Conservation (phyloP, 1,140 invertebrate species). For the Penaeus indicus region DNA sequence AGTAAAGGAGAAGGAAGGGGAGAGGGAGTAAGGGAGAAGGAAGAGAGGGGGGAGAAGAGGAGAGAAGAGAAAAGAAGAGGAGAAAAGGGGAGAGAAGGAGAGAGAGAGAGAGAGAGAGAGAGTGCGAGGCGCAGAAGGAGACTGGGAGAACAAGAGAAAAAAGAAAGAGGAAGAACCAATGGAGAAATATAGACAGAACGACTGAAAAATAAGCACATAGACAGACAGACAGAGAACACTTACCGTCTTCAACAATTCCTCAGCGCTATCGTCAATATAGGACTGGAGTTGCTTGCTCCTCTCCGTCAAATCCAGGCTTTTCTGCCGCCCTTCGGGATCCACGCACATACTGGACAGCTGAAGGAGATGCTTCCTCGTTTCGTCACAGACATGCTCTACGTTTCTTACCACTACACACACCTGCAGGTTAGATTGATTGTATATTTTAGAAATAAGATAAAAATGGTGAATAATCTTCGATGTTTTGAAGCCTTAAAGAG, state of each 20-base stretch:
- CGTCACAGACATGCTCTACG: conserved; percentile 54
- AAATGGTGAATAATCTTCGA: no score
- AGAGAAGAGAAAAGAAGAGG: conserved; percentile 7
- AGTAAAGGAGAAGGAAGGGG: not conserved
- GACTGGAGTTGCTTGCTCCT: not conserved
- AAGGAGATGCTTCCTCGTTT: conserved; percentile 48
- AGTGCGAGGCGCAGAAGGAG: not conserved
- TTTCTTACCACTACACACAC: conserved; percentile 56
- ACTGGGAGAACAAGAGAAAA: not conserved
- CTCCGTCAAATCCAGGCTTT: not conserved
- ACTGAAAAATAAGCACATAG: no score
- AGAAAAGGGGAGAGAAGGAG: not conserved
- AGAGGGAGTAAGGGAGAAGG: not conserved
- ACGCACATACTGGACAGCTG: not conserved
- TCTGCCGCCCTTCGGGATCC: not conserved
- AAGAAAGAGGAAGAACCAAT: not conserved
- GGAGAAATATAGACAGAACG: no score
- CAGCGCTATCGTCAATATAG: no score
- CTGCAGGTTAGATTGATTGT: not conserved
- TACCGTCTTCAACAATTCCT: no score
- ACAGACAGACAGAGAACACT: no score
- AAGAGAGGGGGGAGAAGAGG: not conserved
- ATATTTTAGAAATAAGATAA: no score
- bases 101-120: conserved; percentile 32
- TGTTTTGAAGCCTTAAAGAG: no score